Base-by-base conservation (phyloP, 1,140 invertebrate species). In the Ostrea edulis region DNA sequence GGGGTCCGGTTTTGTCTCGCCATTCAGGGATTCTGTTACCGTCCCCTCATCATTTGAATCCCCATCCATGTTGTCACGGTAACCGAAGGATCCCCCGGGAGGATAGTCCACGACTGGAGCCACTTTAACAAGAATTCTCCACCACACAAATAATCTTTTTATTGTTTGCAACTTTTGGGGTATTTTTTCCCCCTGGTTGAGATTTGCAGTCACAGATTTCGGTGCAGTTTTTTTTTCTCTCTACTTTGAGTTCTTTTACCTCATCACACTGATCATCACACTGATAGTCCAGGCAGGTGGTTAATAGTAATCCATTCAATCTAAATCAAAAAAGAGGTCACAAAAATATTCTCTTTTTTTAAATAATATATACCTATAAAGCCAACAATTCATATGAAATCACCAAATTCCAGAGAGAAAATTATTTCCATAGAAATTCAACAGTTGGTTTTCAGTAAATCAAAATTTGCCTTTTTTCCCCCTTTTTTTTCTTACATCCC, bases 1-100 rank as follows among this genome's bases (percentile, higher is more conserved):
- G 2, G 92, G 90, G 86, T 95, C 94, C 14, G 93, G 92, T 88
- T 94, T 95, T 14, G 93, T 93, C 83, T 94, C 93, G 11, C 94
- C 94, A 85, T 94, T 94, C 35, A 94, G 91, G 58, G 90, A 89
- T 84, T 94, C 94, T 0, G 91, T 87, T 8, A 91, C 91, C 22
- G 91, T 93, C 65, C 92, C 92, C 55, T 91, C 92, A 90, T 94
- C 94, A 54, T 92, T 94, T 35, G 93, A 93, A 86, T 95, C 94
- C 51, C 92, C 92, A 89, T 95, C 94, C 94, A 95, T 95, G 25
- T 25, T 77, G 68, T 77, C 68, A 25, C 68, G 68, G 68, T 77
- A 77, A 77, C 25, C 25, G 11, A 77, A 25, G 68, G 68, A 35
- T 29, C 9, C 68, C 71, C 86, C 89, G 58, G 58, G 71, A 35